Conservation (phyloP, 1,140 invertebrate genomes). For the Eriosoma lanigerum region DNA sequence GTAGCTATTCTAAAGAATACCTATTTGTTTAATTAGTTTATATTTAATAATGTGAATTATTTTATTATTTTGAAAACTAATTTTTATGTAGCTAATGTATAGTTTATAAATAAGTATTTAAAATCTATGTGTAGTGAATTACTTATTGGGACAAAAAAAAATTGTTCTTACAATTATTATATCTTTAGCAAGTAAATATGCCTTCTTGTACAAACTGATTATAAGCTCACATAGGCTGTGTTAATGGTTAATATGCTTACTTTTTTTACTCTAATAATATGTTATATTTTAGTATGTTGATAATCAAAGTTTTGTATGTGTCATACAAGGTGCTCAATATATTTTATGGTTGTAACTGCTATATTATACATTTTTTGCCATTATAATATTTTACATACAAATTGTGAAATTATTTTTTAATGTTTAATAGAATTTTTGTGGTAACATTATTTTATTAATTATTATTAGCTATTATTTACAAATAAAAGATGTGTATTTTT, state of each 20-base stretch:
- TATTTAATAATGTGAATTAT: background rate
- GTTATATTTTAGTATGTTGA: conserved; percentile 29
- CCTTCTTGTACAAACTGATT: conserved; percentile 31
- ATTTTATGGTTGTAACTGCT: conserved; percentile 15
- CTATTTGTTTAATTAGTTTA: too few relatives aligned
- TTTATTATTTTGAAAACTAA: background rate
- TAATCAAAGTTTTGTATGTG: conserved; percentile 46
- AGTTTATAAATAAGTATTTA: conserved; percentile 9
- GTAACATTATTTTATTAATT: background rate
- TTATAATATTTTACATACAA: background rate
- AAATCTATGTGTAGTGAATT: background rate
- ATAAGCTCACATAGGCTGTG: conserved; percentile 47
- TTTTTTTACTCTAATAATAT: conserved; percentile 26
- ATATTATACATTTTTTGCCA: background rate
- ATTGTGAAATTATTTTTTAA: conserved; percentile 16
- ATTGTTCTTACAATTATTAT: background rate
- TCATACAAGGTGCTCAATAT: conserved; percentile 47
- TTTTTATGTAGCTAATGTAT: background rate
- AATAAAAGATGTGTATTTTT: background rate
- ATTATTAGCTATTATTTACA: background rate
- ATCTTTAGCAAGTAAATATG: conserved; percentile 9
- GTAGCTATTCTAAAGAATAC: too few relatives aligned
- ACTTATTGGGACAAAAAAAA: background rate
- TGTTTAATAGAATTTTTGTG: background rate
- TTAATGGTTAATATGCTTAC: conserved; percentile 35